Conservation (phyloP, 1,140 invertebrate genomes). For the Odontomachus brunneus region DNA sequence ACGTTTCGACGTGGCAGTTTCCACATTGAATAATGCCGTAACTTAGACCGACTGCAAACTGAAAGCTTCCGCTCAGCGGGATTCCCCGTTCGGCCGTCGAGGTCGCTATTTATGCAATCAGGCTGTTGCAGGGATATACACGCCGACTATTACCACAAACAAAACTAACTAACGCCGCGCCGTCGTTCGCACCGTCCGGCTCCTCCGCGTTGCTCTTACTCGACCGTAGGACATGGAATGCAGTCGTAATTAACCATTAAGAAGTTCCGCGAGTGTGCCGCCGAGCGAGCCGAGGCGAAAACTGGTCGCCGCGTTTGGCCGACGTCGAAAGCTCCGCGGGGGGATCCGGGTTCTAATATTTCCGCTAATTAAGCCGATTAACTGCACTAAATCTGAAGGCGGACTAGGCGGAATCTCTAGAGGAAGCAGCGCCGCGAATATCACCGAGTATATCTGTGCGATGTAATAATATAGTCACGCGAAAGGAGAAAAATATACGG, state of each 20-base stretch:
- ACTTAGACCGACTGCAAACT: constrained; percentile 48
- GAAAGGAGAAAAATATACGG: too few relatives aligned
- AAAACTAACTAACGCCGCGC: constrained; percentile 20
- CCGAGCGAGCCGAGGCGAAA: constrained; percentile 12
- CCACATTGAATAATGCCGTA: constrained; percentile 56
- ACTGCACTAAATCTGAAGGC: neutral
- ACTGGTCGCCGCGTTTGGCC: constrained; percentile 11
- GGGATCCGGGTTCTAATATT: neutral
- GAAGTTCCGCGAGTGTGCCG: constrained; percentile 26
- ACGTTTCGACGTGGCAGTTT: constrained; percentile 33
- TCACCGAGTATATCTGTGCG: too few relatives aligned
- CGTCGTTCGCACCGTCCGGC: neutral
- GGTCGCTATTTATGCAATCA: constrained; percentile 39
- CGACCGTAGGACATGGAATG: constrained; percentile 6
- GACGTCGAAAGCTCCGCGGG: neutral
- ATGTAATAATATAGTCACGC: too few relatives aligned
- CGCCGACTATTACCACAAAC: constrained; percentile 1
- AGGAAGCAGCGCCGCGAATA: neutral
- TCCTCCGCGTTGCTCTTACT: constrained; percentile 26
- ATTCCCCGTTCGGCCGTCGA: constrained; percentile 6
- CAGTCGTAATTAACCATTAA: constrained; percentile 45
- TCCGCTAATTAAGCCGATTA: constrained; percentile 36
- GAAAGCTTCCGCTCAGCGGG: constrained; percentile 15
- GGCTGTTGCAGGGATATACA: constrained; percentile 16
- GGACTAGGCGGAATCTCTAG: neutral